phyloP scores from a whole-genome alignment of 1,140 invertebrate genomes.

The Caerostris darwini region DNA sequence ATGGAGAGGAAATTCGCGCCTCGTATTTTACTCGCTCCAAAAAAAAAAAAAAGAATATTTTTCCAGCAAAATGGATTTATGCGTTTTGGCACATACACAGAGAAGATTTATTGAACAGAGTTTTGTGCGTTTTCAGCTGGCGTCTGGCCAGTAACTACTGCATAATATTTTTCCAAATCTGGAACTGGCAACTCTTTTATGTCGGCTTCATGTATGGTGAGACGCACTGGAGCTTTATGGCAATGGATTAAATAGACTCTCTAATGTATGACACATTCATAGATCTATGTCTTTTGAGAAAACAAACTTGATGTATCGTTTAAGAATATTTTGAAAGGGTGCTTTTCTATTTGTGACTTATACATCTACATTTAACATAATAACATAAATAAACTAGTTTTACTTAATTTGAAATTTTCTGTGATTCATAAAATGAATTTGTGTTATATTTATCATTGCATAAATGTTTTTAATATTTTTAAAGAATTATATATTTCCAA shows the following conservation, averaged over 20 bases:
- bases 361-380: too few relatives aligned
- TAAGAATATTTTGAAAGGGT: not conserved
- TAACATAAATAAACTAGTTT: too few relatives aligned
- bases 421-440: too few relatives aligned
- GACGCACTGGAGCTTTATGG: not conserved
- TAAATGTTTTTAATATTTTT: too few relatives aligned
- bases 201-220: not conserved
- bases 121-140: not conserved
- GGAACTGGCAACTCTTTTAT: not conserved
- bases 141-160: not conserved
- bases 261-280: not conserved
- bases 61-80: conserved; percentile 1
- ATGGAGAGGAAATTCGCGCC: not conserved
- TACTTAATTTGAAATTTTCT: too few relatives aligned
- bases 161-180: not conserved
- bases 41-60: not conserved
- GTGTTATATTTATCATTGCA: too few relatives aligned
- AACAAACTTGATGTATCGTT: not conserved
- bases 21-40: not conserved
- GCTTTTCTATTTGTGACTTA: too few relatives aligned
- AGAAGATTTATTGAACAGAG: not conserved
- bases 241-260: not conserved
- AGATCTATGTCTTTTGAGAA: not conserved
- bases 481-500: too few relatives aligned
- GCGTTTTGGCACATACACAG: not conserved